These are phyloP conservation scores for Columba guinea DNA, from an alignment of 2,797 vertebrate species.

Conservation along the genomic window DNA sequence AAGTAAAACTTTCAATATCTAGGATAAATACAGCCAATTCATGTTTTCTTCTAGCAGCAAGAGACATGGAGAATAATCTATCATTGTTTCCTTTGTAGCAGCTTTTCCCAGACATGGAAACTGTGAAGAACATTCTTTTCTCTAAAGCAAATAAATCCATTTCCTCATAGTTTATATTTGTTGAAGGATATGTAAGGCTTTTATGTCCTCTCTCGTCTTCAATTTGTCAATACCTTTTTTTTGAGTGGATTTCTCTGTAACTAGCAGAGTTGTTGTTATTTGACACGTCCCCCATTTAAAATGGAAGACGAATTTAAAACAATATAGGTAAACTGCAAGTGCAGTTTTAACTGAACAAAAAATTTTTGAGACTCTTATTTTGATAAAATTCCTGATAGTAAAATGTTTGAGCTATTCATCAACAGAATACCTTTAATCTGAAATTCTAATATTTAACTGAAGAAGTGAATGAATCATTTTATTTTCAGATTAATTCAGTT, in stretches of 20 bases:
- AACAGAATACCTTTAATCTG: not conserved
- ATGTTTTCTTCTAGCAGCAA: not conserved
- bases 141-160: not conserved
- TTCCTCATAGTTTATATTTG: not conserved
- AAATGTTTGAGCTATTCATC: not conserved
- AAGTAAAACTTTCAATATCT: not conserved
- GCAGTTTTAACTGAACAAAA: not conserved
- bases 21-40: not conserved
- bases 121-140: not conserved
- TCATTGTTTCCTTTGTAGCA: not conserved
- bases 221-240: not conserved
- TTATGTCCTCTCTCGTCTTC: not conserved
- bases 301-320: not conserved
- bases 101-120: conserved; percentile 1
- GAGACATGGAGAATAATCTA: not conserved
- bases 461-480: not conserved
- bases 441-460: not conserved
- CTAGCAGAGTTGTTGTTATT: not conserved
- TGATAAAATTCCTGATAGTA: not conserved
- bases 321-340: not conserved
- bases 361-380: not conserved
- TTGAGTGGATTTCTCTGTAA: not conserved
- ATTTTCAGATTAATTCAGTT: not conserved
- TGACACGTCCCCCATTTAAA: not conserved
- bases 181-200: not conserved